phyloP scores from a whole-genome alignment of 2,113 vertebrate genomes.

The Rhabdomys dilectus region DNA sequence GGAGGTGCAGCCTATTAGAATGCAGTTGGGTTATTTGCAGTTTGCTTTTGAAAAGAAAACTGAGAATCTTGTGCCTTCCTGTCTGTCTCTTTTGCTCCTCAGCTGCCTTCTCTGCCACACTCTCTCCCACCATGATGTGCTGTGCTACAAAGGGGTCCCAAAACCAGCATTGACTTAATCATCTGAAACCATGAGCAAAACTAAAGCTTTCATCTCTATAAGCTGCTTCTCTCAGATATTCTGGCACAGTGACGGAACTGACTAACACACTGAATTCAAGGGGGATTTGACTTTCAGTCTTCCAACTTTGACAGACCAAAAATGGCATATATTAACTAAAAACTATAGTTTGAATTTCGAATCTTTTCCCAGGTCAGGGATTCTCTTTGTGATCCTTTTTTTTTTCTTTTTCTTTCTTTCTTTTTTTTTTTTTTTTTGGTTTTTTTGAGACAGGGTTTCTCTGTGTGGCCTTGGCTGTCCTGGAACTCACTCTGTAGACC shows the following conservation, averaged over 20 bases:
- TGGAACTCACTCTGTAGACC: no score
- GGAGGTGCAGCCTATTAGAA: neutral
- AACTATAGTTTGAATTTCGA: neutral
- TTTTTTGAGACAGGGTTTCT: no score
- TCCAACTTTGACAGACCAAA: neutral
- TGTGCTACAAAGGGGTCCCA: neutral
- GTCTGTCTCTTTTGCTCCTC: neutral
- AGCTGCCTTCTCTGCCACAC: neutral
- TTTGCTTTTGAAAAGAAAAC: neutral
- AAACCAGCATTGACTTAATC: neutral
- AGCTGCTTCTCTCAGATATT: neutral
- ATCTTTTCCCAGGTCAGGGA: neutral
- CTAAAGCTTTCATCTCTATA: neutral
- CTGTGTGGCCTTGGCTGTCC: no score
- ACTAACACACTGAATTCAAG: neutral
- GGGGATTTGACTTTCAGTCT: neutral
- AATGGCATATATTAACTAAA: neutral
- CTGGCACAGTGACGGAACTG: neutral
- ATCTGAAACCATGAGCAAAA: neutral
- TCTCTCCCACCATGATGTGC: neutral
- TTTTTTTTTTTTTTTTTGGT: no score
- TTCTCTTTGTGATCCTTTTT: neutral
- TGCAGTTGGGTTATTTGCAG: neutral
- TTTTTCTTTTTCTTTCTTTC: no score
- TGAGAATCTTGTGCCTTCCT: neutral